Base-by-base conservation (phyloP, 1,140 invertebrate genomes). In the Drosophila erecta region DNA sequence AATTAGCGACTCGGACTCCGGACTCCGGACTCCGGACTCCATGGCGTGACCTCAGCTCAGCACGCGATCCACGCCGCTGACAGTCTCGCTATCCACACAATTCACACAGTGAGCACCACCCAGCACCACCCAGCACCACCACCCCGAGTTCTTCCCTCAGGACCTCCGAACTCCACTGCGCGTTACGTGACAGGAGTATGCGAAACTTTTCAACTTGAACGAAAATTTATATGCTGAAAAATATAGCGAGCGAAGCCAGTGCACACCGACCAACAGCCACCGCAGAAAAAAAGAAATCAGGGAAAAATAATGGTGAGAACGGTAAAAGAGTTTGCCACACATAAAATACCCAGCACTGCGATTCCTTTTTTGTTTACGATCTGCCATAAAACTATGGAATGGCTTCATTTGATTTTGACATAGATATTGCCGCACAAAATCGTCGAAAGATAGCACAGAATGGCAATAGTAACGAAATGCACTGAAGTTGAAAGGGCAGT, bases 121-220 rank as follows among this genome's bases (percentile, higher is more conserved):
- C 12, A 14, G 11, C 12, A 14, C 35, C 7, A 2, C 22, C 22
- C 5, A 1, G 17, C 10, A 43, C 41, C 41, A 47, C 24, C 44
- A 6, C 14, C 22, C 11, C 33, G 7, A 22, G n/a, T 38, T n/a
- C 14, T 22, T 33, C 24, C 8, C 35, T 2, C 4, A 33, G 38
- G 17, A 17, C 41, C 44, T 7, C 2, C 12, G 14, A 30, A 58
- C 43, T 60, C 53, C 65, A 59, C 76, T 61, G 57, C 46, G 59
- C 76, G 78, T 78, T 86, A 86, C 81, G 81, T 86, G 81, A 86
- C 78, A 81, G 83, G 81, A 86, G 81, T 86, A 81, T 86, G 81
- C 87, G 81, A 86, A 86, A 87, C 83, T 86, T 86, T 86, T 87
- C 78, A 86, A 75, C 83, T 86, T 86, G 74, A 81, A 81, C 74